Evolutionary conservation across 2,888 invertebrate species (phyloP).

Genomic region (Melikaiella ostensackeni): DNA sequence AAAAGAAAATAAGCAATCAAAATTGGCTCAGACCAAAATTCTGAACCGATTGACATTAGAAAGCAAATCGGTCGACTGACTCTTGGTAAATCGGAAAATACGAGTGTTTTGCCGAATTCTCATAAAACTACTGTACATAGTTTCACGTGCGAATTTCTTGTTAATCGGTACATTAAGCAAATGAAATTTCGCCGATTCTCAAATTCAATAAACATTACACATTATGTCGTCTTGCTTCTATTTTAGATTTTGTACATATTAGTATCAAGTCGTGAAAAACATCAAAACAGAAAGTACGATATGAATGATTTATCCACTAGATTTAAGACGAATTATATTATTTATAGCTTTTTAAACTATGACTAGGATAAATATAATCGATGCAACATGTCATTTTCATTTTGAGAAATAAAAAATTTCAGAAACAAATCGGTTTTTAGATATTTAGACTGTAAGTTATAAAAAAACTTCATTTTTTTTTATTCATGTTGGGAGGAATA

Average conservation of each 20-base stretch:
- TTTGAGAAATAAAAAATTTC: constrained; percentile 51
- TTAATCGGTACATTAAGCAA: constrained; percentile 9
- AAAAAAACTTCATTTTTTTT: too few species aligned
- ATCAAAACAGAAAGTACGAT: constrained; percentile 22
- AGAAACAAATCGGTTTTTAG: not conserved
- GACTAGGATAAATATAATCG: constrained; percentile 42
- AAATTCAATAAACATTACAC: constrained; percentile 24
- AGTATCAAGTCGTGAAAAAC: constrained; percentile 40
- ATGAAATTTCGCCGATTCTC: constrained; percentile 15
- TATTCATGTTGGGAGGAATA: too few species aligned
- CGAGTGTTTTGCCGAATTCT: constrained; percentile 1
- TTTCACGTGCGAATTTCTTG: constrained; percentile 12
- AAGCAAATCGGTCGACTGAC: not conserved
- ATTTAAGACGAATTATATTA: constrained; percentile 38
- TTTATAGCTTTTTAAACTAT: constrained; percentile 41
- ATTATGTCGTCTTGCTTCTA: constrained; percentile 28
- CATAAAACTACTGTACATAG: constrained; percentile 9
- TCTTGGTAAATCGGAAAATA: not conserved
- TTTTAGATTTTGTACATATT: constrained; percentile 56
- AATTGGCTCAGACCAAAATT: constrained; percentile 13
- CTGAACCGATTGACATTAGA: constrained; percentile 11
- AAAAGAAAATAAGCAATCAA: not conserved
- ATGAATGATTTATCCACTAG: constrained; percentile 41
- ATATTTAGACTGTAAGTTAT: too few species aligned
- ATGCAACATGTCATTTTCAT: constrained; percentile 49